Base-by-base conservation (phyloP, 2,113 vertebrate genomes). In the Silurus glanis region DNA sequence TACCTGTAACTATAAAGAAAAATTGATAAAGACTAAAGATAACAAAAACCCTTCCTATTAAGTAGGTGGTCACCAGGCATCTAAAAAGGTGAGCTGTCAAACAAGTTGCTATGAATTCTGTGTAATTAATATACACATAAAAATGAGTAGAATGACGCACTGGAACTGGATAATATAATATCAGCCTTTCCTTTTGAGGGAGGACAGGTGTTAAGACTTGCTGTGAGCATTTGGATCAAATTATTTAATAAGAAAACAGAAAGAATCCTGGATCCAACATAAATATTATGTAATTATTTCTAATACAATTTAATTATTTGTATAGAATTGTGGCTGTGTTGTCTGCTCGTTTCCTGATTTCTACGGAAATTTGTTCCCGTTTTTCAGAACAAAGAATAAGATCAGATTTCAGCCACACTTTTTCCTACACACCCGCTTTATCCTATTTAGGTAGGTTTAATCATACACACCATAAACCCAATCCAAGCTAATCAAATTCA, bases 1-100 rank as follows among this genome's bases (percentile, higher is more conserved):
- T 79, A 72, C 47, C 88, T 87, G 56, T 64, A 47, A 59, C 9
- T 9, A 51, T 19, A 16, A 53, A 62, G 3, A 62, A 81, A 71
- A 69, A 47, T 16, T 5, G 14, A 64, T 17, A 51, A 64, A 49
- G 21, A 49, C 5, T 49, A 12, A 6, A 0, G 9, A 53, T 13
- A 10, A 17, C 28, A 45, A 58, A 37, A 72, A 45, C 10, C 8
- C 6, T 71, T 37, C 7, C 16, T 71, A 47, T 71, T 45, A 71
- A 17, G 7, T 2, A 71, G 37, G 66, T 14, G 25, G 25, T 28
- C 66, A 37, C 12, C 67, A 47, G 66, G 14, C 64, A 71, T 17
- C 14, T 71, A 19, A 45, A 14, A 71, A 45, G 66, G 37, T 19
- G 25, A 69, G 66, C 9, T 66, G 62, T n/a, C 23, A 12, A 66